Percentiles rank a stretch among this genome's conserved stretches.
phyloP scores from a whole-genome alignment of 2,797 vertebrate genomes.

The Microchirus variegatus region DNA sequence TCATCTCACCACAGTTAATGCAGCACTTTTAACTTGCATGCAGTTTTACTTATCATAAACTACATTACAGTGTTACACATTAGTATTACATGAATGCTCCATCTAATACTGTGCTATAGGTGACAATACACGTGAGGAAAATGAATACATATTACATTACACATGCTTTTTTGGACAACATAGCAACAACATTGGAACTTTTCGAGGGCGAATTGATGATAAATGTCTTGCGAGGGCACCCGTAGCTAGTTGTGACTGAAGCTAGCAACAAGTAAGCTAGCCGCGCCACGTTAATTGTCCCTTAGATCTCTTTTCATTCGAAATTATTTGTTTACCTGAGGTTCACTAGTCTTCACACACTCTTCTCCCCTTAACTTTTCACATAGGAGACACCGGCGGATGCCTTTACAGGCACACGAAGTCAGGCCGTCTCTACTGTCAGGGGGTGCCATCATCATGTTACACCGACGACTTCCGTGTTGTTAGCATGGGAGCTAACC shows the following conservation, averaged over 20 bases:
- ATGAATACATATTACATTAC: too few relatives aligned
- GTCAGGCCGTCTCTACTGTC: rapidly evolving
- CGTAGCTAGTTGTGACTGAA: constrained; percentile 11
- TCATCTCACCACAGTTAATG: too few relatives aligned
- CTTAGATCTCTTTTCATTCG: rapidly evolving
- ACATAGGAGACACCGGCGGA: constrained; percentile 64
- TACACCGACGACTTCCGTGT: constrained; percentile 18
- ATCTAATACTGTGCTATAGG: too few relatives aligned
- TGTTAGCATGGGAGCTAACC: rapidly evolving
- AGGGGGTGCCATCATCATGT: constrained; percentile 17
- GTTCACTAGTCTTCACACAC: not conserved
- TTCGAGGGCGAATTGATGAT: not conserved
- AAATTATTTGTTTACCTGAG: constrained; percentile 38
- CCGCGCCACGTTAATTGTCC: not conserved
- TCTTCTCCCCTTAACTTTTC: constrained; percentile 24
- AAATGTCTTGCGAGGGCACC: constrained; percentile 19
- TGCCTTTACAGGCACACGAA: constrained; percentile 68
- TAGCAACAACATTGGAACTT: too few relatives aligned
- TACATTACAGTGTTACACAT: too few relatives aligned
- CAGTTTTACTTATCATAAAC: too few relatives aligned
- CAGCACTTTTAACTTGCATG: too few relatives aligned
- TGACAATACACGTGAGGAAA: too few relatives aligned
- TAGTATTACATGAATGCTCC: too few relatives aligned
- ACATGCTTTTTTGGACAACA: too few relatives aligned
- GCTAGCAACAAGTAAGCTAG: not conserved